Base-by-base conservation (phyloP, 2,113 vertebrate genomes). In the Python bivittatus region DNA sequence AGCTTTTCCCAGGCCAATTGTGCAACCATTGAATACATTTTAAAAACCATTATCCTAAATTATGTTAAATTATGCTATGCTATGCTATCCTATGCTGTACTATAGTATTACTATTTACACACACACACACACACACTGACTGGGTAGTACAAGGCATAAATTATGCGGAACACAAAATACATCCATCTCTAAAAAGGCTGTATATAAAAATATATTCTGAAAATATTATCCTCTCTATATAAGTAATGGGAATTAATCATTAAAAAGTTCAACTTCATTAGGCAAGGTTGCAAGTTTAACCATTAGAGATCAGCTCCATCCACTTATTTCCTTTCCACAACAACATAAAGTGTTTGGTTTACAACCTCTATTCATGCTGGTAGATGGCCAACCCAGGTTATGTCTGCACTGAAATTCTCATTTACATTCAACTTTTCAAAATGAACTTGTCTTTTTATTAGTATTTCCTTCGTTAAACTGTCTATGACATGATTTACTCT, bases 391-490 rank as follows among this genome's bases (percentile, higher is more conserved):
- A 85, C 42, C 1, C 79, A 53, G 15, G 89, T 53, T 89, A 92
- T 90, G 84, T 29, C 42, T 88, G 1, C 48, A 48, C 29, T 91
- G 13, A 94, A 96, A 94, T 79, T 92, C 15, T 9, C 20, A 58
- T 29, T 52, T 9, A 25, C 2, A 92, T 57, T 52, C 88, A 96
- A 94, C 91, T 94, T 85, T 93, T 92, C 52, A 44, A 95, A 96
- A 94, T 93, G 88, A 92, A 91, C 22, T 90, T 95, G 89, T 94
- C 60, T 93, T 94, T 90, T 94, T 91, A 91, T 93, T 94, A 95
- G 10, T 22, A 92, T 96, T 97, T 96, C 92, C 56, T 94, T 89
- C 64, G 79, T 95, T 94, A 92, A 95, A 93, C 91, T 93, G 85
- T 91, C 64, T 54, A 84, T 60, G n/a, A 33, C 22, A 88, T 72